phyloP scores from a whole-genome alignment of 2,113 vertebrate genomes.

The Canis aureus region DNA sequence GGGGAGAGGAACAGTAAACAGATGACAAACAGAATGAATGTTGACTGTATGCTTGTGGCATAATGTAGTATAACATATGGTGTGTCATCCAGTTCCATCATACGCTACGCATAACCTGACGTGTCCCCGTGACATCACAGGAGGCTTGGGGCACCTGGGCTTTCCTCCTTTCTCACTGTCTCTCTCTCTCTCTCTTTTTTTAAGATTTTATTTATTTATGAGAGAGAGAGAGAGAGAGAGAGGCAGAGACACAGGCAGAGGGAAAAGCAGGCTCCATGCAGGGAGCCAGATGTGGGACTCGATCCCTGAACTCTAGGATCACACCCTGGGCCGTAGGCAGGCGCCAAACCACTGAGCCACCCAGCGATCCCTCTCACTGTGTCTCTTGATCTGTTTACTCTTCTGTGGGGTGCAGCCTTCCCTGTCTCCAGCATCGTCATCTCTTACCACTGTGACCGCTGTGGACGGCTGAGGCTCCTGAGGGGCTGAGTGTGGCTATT shows the following conservation, averaged over 20 bases:
- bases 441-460: fast-evolving
- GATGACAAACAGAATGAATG: fast-evolving
- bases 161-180: not conserved
- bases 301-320: no score
- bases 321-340: no score
- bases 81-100: not conserved
- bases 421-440: fast-evolving
- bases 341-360: no score
- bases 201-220: no score
- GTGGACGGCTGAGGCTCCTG: not conserved
- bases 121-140: fast-evolving
- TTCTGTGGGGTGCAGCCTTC: not conserved
- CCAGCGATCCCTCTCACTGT: not conserved
- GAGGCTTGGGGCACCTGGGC: not conserved
- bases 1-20: not conserved
- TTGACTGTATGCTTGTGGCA: fast-evolving
- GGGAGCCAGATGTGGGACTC: no score
- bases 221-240: no score
- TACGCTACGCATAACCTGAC: not conserved
- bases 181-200: not conserved
- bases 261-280: no score
- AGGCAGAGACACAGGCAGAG: no score
- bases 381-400: not conserved
- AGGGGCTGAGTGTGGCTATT: not conserved
- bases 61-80: fast-evolving